Evolutionary conservation across 2,113 vertebrate species (phyloP).

Genomic region (Atlantisia rogersi): DNA sequence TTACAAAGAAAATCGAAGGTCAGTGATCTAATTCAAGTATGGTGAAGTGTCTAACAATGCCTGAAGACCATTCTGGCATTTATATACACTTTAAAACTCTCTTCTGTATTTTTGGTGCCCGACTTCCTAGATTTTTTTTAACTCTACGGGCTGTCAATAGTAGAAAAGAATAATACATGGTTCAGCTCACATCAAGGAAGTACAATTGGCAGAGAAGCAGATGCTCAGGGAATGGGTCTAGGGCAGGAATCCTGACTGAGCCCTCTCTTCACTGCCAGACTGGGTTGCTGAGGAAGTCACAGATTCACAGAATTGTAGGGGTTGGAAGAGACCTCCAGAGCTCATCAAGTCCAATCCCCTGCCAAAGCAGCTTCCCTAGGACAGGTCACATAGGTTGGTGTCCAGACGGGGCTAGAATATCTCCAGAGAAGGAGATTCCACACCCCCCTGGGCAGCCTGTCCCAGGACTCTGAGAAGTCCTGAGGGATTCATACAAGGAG

Average conservation of each 20-base stretch:
- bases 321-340: too few relatives aligned
- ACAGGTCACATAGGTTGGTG: too few relatives aligned
- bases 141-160: not conserved
- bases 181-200: not conserved
- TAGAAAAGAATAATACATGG: not conserved
- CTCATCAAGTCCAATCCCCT: too few relatives aligned
- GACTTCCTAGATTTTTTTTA: not conserved
- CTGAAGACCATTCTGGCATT: constrained; percentile 20
- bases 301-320: too few relatives aligned
- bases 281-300: not conserved
- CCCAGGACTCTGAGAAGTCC: not conserved
- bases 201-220: not conserved
- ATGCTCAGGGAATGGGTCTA: not conserved
- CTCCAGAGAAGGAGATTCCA: too few relatives aligned
- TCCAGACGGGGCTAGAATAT: too few relatives aligned
- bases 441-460: too few relatives aligned
- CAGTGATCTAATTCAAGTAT: not conserved
- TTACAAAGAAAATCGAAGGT: not conserved
- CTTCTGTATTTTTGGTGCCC: not conserved
- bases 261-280: not conserved
- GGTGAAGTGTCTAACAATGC: not conserved
- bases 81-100: not conserved
- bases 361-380: too few relatives aligned
- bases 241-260: not conserved
- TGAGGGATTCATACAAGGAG: not conserved